These are phyloP conservation scores for Deilephila porcellus DNA, from an alignment of 2,888 invertebrate species.

Conservation along the genomic window DNA sequence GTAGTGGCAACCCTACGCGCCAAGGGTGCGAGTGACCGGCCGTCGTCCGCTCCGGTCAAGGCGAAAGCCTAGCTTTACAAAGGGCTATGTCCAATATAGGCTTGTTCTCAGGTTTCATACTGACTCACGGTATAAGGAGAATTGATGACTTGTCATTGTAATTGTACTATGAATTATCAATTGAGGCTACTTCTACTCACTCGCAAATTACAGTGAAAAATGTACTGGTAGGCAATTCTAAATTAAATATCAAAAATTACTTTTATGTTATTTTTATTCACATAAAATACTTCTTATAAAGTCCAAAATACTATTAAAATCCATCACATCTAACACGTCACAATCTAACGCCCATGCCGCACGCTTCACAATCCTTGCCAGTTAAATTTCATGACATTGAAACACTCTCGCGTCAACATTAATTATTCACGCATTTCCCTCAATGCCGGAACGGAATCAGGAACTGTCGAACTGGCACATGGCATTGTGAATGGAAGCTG, in stretches of 20 bases:
- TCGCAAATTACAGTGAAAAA: not conserved
- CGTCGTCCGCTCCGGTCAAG: constrained; percentile 25
- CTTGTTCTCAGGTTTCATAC: constrained; percentile 13
- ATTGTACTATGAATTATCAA: not conserved
- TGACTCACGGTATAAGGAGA: constrained; percentile 13
- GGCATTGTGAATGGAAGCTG: constrained; percentile 64
- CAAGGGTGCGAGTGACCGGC: constrained; percentile 25
- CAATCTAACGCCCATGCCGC: too few relatives aligned
- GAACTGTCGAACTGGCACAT: constrained; percentile 36
- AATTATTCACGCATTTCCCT: constrained; percentile 9
- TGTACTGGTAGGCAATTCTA: too few relatives aligned
- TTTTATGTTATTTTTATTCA: too few relatives aligned
- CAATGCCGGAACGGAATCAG: constrained; percentile 29
- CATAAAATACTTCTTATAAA: too few relatives aligned
- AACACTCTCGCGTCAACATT: not conserved
- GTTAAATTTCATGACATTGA: not conserved
- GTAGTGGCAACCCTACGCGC: not conserved
- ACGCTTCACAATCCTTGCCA: not conserved
- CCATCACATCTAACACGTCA: too few relatives aligned
- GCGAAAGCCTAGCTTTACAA: constrained; percentile 24
- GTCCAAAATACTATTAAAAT: too few relatives aligned
- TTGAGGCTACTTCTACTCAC: too few relatives aligned
- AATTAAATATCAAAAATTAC: too few relatives aligned
- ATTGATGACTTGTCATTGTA: not conserved
- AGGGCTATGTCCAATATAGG: constrained; percentile 15